Base-by-base conservation (phyloP, 2,797 vertebrate genomes). In the Valencia hispanica region DNA sequence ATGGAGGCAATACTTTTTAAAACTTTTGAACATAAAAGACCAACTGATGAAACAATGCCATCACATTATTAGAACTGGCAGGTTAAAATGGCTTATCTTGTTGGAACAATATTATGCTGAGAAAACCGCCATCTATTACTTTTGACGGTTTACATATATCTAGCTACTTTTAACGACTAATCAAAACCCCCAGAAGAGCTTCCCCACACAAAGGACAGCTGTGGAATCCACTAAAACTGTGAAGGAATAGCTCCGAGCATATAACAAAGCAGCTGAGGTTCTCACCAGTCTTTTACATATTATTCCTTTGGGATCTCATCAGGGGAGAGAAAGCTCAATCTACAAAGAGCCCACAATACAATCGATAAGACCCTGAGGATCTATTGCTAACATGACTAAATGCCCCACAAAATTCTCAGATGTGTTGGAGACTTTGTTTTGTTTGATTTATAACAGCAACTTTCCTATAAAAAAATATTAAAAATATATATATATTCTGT, bases 231-330 rank as follows among this genome's bases (percentile, higher is more conserved):
- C 20, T 41, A 66, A 41, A 66, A 41, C 12, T 66, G 36, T 12
- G 39, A 66, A 41, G 36, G 36, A 41, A 41, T 39, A 2, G 36
- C 36, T 66, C 12, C 22, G 12, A 66, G 63, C 63, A 66, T 12
- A 41, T 66, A 66, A 5, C 36, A 66, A 66, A 66, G 36, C 22
- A 41, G 63, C 63, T 45, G 65, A 45, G 41, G 41, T 45, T 27
- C n/a, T 57, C 39, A 43, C 32, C 25, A 1, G 39, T 36, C 22
- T 43, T 45, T 45, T 27, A 68, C 39, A 68, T 27, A 27, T 45
- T 68, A 68, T 25, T 68, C 65, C n/a, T 43, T 34, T 43, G 65
- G 41, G 65, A 68, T 43, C 65, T 68, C 65, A 68, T 68, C 39
- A 68, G 65, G 14, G 3, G 25, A 68, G n/a, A 68, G 25, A 68